Evolutionary conservation across 2,797 vertebrate genomes (phyloP).

Genomic region (Molothrus aeneus): DNA sequence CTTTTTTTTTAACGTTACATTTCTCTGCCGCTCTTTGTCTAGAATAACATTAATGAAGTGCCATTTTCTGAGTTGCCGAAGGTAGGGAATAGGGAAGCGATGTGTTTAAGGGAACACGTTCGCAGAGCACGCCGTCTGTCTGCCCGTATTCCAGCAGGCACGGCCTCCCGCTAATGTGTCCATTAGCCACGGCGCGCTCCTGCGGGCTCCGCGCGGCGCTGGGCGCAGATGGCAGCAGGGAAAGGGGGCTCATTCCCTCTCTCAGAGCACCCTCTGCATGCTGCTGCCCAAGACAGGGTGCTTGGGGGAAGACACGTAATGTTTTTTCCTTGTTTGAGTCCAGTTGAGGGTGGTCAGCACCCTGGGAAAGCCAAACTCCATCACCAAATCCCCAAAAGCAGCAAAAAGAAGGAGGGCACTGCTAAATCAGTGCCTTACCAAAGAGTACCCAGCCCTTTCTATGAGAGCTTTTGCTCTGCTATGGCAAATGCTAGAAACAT

Average conservation of each 20-base stretch:
- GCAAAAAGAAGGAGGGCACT: not conserved
- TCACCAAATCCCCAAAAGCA: not conserved
- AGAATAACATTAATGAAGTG: conserved; percentile 53
- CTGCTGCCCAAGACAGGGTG: not conserved
- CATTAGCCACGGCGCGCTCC: fast-evolving
- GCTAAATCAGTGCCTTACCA: not conserved
- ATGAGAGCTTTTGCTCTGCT: not conserved
- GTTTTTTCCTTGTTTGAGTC: not conserved
- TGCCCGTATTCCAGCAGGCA: not conserved
- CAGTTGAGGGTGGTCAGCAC: fast-evolving
- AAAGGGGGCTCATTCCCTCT: not conserved
- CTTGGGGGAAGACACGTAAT: fast-evolving
- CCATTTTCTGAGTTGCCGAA: conserved; percentile 30
- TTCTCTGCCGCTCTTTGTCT: conserved; percentile 62
- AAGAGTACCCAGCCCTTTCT: not conserved
- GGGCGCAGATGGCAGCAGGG: not conserved
- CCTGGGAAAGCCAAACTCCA: not conserved
- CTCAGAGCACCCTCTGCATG: not conserved
- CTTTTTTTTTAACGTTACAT: conserved; percentile 54
- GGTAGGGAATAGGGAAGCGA: conserved; percentile 14
- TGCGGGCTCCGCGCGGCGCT: fast-evolving
- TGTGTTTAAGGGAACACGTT: not conserved
- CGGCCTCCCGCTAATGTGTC: not conserved
- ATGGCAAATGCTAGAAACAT: not conserved
- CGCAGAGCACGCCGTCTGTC: not conserved